Conservation (phyloP, 1,140 invertebrate species). For the Melitaea cinxia region DNA sequence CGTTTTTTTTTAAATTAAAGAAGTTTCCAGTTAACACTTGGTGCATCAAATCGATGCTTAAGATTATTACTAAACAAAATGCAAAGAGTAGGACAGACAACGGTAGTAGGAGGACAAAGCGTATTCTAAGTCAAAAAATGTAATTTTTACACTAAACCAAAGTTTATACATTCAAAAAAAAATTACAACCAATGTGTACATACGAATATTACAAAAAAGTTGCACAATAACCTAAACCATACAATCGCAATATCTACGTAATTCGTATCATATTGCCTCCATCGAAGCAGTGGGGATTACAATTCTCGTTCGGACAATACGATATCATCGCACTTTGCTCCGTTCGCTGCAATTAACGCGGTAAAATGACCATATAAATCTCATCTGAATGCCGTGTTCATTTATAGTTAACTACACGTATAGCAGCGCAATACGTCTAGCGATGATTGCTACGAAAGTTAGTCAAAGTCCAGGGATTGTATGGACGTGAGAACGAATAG, state of each 20-base stretch:
- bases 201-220: not conserved
- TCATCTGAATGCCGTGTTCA: constrained; percentile 65
- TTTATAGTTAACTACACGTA: constrained; percentile 48
- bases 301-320: constrained; percentile 63
- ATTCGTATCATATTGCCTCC: constrained; percentile 32
- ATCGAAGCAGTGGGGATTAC: constrained; percentile 56
- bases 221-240: constrained; percentile 6
- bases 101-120: too few species aligned
- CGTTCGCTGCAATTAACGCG: constrained; percentile 76
- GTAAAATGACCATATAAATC: constrained; percentile 78
- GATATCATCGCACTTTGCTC: constrained; percentile 70
- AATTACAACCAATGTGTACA: not conserved
- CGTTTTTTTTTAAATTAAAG: too few species aligned
- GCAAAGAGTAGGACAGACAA: too few species aligned
- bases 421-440: constrained; percentile 33
- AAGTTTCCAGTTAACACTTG: too few species aligned
- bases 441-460: constrained; percentile 33
- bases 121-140: too few species aligned
- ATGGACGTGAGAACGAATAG: constrained; percentile 11
- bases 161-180: too few species aligned
- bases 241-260: constrained; percentile 18
- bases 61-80: too few species aligned
- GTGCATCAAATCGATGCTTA: too few species aligned
- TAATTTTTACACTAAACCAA: too few species aligned
- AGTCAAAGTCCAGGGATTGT: constrained; percentile 7